Base-by-base conservation (phyloP, 2,113 vertebrate species). In the Vulpes vulpes region DNA sequence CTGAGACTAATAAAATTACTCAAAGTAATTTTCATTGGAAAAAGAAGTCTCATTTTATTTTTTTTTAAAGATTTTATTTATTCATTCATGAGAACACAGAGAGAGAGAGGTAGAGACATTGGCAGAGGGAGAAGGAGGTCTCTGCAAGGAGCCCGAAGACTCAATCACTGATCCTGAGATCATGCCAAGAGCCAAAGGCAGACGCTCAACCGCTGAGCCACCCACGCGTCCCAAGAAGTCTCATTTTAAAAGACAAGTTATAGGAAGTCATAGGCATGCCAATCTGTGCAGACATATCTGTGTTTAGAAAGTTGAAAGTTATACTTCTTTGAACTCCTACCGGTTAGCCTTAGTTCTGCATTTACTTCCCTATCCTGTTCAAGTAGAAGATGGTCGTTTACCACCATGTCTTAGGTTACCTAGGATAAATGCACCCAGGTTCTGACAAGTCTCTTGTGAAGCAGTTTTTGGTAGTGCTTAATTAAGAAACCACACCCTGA, bases 271-370 rank as follows among this genome's bases (percentile, higher is more conserved):
- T 32, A n/a, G 65, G 2, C 60, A 55, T 43, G 11, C 35, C 62
- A 83, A 35, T 86, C 15, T 64, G 59, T 32, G 12, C 62, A 57
- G 78, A 69, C 27, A 89, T 35, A 64, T 55, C 25, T 89, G 32
- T 92, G n/a, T 81, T 81, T 49, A 94, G 35, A 67, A 84, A 62
- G 57, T 62, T 64, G 55, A 55, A 95, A 87, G 69, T 67, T 38
- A 30, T 5, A 25, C 23, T 92, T 23, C 1, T 23, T 74, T 87
- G 59, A 87, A 32, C 43, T 19, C 73, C 35, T 83, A 19, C 4
- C 59, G 35, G 35, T 73, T 83, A 49, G n/a, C n/a, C n/a, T 32
- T 25, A 35, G 27, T 35, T 82, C 23, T 87, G 51, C 30, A 83
- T 49, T 59, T 6, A 73, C 16, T 73, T 71, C 5, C 12, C 9